Conservation (phyloP, 2,113 vertebrate species). For the Astur gentilis region DNA sequence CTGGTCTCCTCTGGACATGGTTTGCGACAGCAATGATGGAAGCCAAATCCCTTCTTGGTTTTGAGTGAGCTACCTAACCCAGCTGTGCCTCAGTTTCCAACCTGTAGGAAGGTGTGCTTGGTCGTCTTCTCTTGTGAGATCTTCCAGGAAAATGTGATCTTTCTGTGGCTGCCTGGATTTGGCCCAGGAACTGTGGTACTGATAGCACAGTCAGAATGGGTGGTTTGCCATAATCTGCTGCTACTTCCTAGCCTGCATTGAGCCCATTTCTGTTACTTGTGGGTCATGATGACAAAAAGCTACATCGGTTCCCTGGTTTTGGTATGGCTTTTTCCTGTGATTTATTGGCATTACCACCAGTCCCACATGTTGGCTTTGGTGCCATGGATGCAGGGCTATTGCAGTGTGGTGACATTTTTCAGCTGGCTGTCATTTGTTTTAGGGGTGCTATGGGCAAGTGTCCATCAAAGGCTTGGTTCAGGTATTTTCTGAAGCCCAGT, state of each 20-base stretch:
- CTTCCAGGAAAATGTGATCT: neutral
- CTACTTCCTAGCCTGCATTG: neutral
- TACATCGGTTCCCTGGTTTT: neutral
- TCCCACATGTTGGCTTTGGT: neutral
- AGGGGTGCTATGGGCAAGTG: neutral
- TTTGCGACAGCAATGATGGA: neutral
- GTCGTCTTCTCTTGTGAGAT: neutral
- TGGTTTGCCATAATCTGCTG: neutral
- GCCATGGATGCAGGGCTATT: neutral
- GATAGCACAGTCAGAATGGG: neutral
- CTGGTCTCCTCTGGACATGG: fast-evolving
- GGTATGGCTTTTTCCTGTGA: neutral
- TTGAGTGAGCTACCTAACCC: neutral
- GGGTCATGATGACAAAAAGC: neutral
- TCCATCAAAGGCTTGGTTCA: neutral
- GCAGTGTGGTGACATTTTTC: neutral
- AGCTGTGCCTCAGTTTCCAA: neutral
- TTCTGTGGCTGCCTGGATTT: neutral
- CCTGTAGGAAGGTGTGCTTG: neutral
- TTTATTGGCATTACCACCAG: neutral
- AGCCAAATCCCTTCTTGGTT: neutral
- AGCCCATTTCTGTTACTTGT: neutral
- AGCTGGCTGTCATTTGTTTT: neutral
- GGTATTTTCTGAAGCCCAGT: neutral
- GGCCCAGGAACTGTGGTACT: neutral